Conservation (phyloP, 2,797 vertebrate species). For the Tenualosa thibaudeaui region DNA sequence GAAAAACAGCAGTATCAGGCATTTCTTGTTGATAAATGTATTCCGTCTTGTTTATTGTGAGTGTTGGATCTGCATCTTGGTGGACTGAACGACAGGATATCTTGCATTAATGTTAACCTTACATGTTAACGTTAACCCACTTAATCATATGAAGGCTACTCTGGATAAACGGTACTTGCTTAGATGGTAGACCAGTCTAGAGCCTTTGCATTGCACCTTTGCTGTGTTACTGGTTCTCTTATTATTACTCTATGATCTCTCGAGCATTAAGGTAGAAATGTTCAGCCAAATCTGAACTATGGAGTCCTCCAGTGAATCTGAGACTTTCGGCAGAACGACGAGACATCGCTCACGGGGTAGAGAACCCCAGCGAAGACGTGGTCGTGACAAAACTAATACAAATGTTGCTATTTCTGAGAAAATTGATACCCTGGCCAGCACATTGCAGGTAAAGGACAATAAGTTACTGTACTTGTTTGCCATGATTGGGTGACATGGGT, state of each 20-base stretch:
- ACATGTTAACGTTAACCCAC: too few species aligned
- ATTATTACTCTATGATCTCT: neutral
- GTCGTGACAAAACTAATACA: slow-evolving; percentile 49
- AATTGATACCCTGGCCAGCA: slow-evolving; percentile 86
- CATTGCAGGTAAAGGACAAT: slow-evolving; percentile 81
- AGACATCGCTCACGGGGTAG: slow-evolving; percentile 63
- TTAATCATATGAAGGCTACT: too few species aligned
- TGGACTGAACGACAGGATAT: neutral
- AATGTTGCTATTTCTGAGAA: slow-evolving; percentile 81
- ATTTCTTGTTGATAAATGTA: neutral
- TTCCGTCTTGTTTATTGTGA: neutral
- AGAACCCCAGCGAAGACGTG: slow-evolving; percentile 62
- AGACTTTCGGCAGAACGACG: slow-evolving; percentile 66
- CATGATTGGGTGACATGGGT: neutral
- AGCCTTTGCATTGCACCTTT: too few species aligned
- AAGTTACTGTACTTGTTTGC: neutral
- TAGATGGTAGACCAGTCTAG: too few species aligned
- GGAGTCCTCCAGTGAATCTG: slow-evolving; percentile 89
- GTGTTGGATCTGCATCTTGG: neutral
- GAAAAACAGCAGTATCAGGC: neutral
- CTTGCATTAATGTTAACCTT: neutral
- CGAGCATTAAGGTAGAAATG: neutral
- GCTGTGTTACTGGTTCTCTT: too few species aligned
- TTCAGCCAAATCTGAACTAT: slow-evolving; percentile 60
- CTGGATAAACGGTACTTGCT: too few species aligned